Percentiles rank a stretch among this genome's conserved stretches.
Conservation (phyloP, 2,113 vertebrate genomes). For the Fregetta grallaria region DNA sequence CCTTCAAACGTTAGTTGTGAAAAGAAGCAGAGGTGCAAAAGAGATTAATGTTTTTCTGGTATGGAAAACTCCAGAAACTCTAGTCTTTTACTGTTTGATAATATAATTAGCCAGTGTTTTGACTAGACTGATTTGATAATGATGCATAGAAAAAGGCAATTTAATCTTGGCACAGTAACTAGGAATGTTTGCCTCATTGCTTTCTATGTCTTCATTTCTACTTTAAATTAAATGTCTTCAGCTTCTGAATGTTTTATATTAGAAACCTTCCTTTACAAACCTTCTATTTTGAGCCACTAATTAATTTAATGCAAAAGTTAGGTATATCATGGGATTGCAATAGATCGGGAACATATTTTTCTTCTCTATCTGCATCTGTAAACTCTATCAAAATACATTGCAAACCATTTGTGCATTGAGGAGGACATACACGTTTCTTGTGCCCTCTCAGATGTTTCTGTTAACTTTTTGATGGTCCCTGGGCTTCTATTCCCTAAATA, state of each 20-base stretch:
- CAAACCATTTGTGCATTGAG: neutral
- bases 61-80: constrained; percentile 55
- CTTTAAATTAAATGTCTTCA: constrained; percentile 58
- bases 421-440: neutral
- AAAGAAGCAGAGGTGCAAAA: neutral
- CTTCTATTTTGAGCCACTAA: constrained; percentile 40
- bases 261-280: constrained; percentile 29
- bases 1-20: neutral
- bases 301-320: constrained; percentile 40
- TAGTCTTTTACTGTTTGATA: constrained; percentile 45
- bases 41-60: neutral
- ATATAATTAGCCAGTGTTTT: constrained; percentile 67
- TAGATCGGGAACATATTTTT: constrained; percentile 23
- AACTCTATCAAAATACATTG: neutral
- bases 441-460: neutral
- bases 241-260: constrained; percentile 42
- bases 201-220: constrained; percentile 64
- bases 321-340: constrained; percentile 9
- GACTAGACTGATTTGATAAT: constrained; percentile 70
- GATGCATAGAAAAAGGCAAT: constrained; percentile 66
- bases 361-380: neutral
- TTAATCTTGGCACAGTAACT: constrained; percentile 61
- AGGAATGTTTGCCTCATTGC: constrained; percentile 55
- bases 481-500: constrained; percentile 1
- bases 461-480: neutral